A percentile compares a stretch with the other conserved stretches of the same genome.
phyloP scores from a whole-genome alignment of 2,888 invertebrate species.

The Teinopalpus imperialis region DNA sequence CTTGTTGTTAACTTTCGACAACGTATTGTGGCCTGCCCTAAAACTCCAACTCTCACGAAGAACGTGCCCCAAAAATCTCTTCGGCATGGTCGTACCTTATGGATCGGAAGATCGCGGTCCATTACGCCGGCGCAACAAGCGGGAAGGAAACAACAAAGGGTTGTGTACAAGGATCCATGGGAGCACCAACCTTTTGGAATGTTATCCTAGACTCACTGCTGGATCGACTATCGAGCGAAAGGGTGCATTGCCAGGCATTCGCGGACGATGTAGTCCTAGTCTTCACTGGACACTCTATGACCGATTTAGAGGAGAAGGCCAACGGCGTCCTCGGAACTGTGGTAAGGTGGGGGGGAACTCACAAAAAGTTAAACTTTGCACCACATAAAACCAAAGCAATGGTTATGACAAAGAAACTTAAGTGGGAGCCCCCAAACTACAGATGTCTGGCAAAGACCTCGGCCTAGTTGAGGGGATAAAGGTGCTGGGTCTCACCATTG shows the following conservation, averaged over 20 bases:
- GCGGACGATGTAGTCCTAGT: constrained; percentile 23
- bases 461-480: background rate
- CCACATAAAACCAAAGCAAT: constrained; percentile 14
- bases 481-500: background rate
- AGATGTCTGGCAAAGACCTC: background rate
- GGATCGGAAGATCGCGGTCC: constrained; percentile 5
- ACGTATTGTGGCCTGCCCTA: background rate
- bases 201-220: constrained; percentile 18
- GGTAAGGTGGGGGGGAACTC: constrained; percentile 1
- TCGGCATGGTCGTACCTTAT: constrained; percentile 4
- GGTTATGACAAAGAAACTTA: constrained; percentile 9
- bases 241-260: constrained; percentile 15
- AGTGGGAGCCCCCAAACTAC: background rate
- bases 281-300: background rate
- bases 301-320: background rate
- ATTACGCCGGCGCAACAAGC: constrained; percentile 8
- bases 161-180: constrained; percentile 25
- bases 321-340: constrained; percentile 12
- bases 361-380: constrained; percentile 8
- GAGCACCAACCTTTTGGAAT: constrained; percentile 25
- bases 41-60: background rate
- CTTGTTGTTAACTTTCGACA: background rate
- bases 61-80: constrained; percentile 1
- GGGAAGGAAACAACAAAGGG: constrained; percentile 12
- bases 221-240: background rate